Base-by-base conservation (phyloP, 2,113 vertebrate species). In the Beaufortia kweichowensis region DNA sequence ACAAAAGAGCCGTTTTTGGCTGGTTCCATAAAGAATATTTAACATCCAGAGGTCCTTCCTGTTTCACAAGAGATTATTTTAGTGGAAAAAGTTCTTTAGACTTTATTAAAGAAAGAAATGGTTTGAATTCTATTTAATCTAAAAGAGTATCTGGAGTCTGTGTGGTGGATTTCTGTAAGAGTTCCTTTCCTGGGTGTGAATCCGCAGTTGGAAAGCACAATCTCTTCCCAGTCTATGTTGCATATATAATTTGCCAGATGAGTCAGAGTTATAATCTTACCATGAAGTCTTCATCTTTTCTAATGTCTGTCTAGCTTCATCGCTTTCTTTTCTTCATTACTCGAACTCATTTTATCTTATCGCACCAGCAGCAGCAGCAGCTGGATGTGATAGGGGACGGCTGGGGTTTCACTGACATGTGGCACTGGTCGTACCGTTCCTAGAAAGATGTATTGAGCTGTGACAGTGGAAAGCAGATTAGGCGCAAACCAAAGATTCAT, bases 401-500 rank as follows among this genome's bases (percentile, higher is more conserved):
- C 87, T 87, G 73, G 81, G 46, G 72, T 83, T 43, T 71, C 33
- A 56, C 66, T 79, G 33, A 74, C 55, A 33, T 69, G 48, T 39
- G 33, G 78, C 75, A 76, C 74, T 48, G 75, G 69, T 26, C 9
- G 31, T 53, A 8, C 19, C 7, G 72, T 82, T 84, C 48, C 78
- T 79, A 76, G 80, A 85, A 82, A 86, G 84, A 91, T 89, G 84
- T 82, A 85, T 61, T 86, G 11, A 17, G 82, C 86, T 89, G 83
- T 87, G 89, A 87, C 88, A 86, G 84, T 21, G 77, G 77, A 85
- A 88, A 87, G 88, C 77, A 77, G 85, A 90, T 91, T 91, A 91
- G 82, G 85, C 77, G 74, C 85, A 89, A 88, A 90, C 83, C 86
- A 88, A 87, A 91, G 88, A 91, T 91, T 91, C 87, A 92, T 90